A percentile compares a stretch with the other conserved stretches of the same genome.
Conservation (phyloP, 2,888 invertebrate genomes). For the Drosophila neonasuta region DNA sequence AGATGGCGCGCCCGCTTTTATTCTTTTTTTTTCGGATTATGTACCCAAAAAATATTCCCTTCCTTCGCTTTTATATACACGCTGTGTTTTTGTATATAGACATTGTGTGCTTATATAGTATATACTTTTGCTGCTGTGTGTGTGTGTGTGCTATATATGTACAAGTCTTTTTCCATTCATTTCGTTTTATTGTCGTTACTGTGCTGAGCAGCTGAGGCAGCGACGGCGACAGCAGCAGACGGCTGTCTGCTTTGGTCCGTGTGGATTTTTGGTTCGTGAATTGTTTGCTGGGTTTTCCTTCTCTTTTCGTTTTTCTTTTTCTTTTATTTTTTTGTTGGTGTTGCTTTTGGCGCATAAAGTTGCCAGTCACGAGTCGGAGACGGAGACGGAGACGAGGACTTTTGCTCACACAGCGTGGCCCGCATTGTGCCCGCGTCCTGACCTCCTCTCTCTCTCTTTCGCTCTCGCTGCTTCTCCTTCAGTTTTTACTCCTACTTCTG, state of each 20-base stretch:
- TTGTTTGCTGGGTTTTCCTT: conserved; percentile 45
- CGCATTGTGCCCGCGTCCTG: conserved; percentile 61
- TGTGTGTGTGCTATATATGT: conserved; percentile 13
- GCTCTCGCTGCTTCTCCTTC: not conserved
- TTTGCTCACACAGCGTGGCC: conserved; percentile 63
- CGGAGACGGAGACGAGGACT: not conserved
- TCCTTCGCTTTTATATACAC: conserved; percentile 16
- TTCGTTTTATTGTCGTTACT: conserved; percentile 68
- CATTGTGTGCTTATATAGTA: conserved; percentile 4
- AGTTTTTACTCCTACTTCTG: conserved; percentile 12
- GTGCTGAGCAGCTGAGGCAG: conserved; percentile 33
- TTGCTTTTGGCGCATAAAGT: conserved; percentile 50
- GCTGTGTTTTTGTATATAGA: conserved; percentile 5
- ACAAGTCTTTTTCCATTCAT: conserved; percentile 67
- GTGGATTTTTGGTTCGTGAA: conserved; percentile 63
- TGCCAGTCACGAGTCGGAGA: conserved; percentile 27
- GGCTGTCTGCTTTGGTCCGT: conserved; percentile 51
- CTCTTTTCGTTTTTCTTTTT: not conserved
- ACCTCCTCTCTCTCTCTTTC: not conserved
- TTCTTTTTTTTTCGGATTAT: conserved; percentile 33
- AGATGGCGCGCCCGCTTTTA: conserved; percentile 60
- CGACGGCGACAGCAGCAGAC: conserved; percentile 42
- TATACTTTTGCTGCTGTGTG: not conserved
- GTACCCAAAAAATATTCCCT: conserved; percentile 46
- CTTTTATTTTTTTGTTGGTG: conserved; percentile 19